phyloP scores from a whole-genome alignment of 2,888 invertebrate species.

The Julus scanicus region DNA sequence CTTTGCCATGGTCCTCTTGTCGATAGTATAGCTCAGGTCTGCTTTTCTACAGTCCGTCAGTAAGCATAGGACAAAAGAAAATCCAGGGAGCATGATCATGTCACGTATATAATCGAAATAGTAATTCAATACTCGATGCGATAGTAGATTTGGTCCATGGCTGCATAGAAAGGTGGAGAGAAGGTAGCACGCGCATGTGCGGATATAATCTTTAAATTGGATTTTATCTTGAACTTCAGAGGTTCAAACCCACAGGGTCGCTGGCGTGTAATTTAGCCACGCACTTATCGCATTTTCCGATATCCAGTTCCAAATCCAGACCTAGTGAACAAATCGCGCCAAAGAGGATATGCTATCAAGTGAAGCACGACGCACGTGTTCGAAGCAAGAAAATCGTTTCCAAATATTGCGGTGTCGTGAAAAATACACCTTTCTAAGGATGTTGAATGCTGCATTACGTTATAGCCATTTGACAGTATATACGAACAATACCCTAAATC shows the following conservation, averaged over 20 bases:
- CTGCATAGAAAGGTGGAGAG: background rate
- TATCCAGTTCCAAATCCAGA: background rate
- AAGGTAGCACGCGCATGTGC: background rate
- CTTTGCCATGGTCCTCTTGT: background rate
- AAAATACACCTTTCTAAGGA: background rate
- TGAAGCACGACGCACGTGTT: slow-evolving; percentile 5
- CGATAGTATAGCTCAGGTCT: background rate
- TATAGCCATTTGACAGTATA: background rate
- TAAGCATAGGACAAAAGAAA: slow-evolving; percentile 6
- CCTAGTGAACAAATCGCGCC: background rate
- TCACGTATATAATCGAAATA: slow-evolving; percentile 29
- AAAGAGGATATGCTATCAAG: background rate
- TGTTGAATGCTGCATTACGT: background rate
- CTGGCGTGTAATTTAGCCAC: background rate
- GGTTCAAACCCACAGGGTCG: background rate
- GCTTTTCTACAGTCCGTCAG: background rate
- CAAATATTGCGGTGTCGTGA: background rate
- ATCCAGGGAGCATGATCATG: background rate
- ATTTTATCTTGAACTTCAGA: slow-evolving; percentile 11
- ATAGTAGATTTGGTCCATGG: background rate
- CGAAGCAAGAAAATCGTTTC: background rate
- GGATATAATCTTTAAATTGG: slow-evolving; percentile 3
- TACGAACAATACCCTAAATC: background rate
- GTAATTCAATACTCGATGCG: slow-evolving; percentile 36
- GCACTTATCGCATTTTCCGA: slow-evolving; percentile 31